Evolutionary conservation across 2,888 invertebrate genomes (phyloP).

Genomic region (Meghimatium bilineatum): DNA sequence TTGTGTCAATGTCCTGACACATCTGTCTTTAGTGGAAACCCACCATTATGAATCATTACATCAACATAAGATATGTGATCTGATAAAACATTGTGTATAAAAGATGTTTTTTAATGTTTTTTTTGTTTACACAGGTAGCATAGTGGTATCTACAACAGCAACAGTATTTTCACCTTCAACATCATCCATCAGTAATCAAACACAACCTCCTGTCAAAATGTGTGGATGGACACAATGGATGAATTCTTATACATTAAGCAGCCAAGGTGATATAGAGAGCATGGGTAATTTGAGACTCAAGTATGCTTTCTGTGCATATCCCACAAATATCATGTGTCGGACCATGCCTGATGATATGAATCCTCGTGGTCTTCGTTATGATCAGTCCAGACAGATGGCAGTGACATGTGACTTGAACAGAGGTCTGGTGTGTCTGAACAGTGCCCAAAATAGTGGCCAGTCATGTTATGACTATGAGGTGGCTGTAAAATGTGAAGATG

Average conservation of each 20-base stretch:
- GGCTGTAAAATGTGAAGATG: conserved; percentile 66
- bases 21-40: no score
- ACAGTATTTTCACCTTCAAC: background rate
- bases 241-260: conserved; percentile 34
- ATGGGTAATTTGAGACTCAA: conserved; percentile 58
- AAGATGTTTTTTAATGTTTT: no score
- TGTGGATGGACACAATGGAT: conserved; percentile 53
- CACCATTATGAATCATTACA: no score
- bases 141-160: background rate
- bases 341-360: conserved; percentile 80
- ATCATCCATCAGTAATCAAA: background rate
- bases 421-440: conserved; percentile 66
- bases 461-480: conserved; percentile 74
- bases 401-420: conserved; percentile 83
- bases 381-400: conserved; percentile 83
- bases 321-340: conserved; percentile 85
- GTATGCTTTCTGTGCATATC: conserved; percentile 67
- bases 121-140: conserved; percentile 8
- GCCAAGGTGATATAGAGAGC: conserved; percentile 70
- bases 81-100: no score
- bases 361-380: conserved; percentile 79
- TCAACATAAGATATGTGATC: no score
- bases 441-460: conserved; percentile 54
- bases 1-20: no score
- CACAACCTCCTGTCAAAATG: background rate